Evolutionary conservation across 2,888 invertebrate genomes (phyloP).

Genomic region (Euzetes globulus): DNA sequence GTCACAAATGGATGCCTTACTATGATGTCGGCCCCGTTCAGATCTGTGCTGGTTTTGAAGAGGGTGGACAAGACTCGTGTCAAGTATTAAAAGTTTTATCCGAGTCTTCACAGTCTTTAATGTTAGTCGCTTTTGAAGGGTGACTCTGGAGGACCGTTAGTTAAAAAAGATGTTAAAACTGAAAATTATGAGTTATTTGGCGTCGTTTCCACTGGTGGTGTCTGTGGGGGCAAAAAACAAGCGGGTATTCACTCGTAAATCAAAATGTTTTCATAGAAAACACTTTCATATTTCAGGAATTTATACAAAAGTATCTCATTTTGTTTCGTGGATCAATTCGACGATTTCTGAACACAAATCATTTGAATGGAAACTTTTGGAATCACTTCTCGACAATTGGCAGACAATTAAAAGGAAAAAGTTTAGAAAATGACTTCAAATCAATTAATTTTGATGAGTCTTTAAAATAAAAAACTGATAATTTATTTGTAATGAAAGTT

Average conservation of each 20-base stretch:
- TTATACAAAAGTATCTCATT: conserved; percentile 37
- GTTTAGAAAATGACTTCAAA: neutral
- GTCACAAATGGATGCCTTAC: conserved; percentile 37
- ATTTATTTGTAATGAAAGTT: neutral
- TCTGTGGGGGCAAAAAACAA: conserved; percentile 31
- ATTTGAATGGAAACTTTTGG: conserved; percentile 28
- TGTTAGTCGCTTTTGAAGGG: conserved; percentile 33
- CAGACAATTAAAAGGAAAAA: neutral
- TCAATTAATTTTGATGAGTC: neutral
- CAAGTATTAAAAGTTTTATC: conserved; percentile 34
- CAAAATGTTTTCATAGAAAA: conserved; percentile 16
- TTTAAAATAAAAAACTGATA: neutral
- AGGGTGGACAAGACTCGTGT: conserved; percentile 41
- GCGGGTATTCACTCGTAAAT: conserved; percentile 34
- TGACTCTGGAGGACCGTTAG: conserved; percentile 37
- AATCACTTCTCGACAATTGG: neutral
- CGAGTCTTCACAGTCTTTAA: too few species aligned
- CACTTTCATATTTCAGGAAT: conserved; percentile 37
- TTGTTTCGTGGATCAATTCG: conserved; percentile 35
- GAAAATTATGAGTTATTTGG: conserved; percentile 34
- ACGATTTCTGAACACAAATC: conserved; percentile 27
- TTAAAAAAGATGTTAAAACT: neutral
- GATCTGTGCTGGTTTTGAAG: conserved; percentile 40
- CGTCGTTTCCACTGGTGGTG: conserved; percentile 39
- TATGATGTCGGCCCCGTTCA: conserved; percentile 35